Conservation (phyloP, 2,888 invertebrate species). For the Rhabditoides inermis region DNA sequence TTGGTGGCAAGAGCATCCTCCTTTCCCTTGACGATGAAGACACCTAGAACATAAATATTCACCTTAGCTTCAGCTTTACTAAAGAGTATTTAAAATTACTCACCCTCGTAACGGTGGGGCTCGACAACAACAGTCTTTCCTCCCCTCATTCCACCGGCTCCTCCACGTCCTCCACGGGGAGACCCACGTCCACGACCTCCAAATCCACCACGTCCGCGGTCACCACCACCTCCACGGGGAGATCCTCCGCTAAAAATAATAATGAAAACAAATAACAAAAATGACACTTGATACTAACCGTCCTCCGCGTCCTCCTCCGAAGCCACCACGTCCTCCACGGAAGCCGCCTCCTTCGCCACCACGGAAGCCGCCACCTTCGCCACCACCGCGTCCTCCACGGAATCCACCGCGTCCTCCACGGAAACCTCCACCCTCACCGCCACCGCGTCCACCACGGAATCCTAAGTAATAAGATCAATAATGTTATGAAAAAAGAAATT, state of each 20-base stretch:
- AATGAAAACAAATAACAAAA: too few species aligned
- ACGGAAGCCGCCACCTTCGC: conserved; percentile 29
- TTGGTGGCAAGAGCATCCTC: conserved; percentile 91
- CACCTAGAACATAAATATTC: too few species aligned
- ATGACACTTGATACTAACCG: too few species aligned
- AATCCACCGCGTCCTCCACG: conserved; percentile 25
- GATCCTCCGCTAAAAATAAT: conserved; percentile 11
- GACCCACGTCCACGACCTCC: conserved; percentile 55
- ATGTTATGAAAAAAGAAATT: neutral
- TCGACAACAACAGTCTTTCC: conserved; percentile 89
- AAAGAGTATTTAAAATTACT: conserved; percentile 83
- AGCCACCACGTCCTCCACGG: conserved; percentile 17
- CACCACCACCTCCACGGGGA: conserved; percentile 17
- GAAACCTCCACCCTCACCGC: conserved; percentile 15
- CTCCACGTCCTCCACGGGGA: conserved; percentile 50
- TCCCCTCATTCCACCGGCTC: conserved; percentile 63
- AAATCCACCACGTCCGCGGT: conserved; percentile 29
- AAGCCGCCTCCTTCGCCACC: conserved; percentile 51
- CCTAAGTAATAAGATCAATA: conserved; percentile 3
- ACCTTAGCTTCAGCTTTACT: too few species aligned
- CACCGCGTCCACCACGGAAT: conserved; percentile 12
- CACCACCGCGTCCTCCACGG: conserved; percentile 26
- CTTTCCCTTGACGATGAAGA: conserved; percentile 93
- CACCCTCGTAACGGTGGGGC: conserved; percentile 78
- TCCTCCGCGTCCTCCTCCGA: conserved; percentile 20